Conservation (phyloP, 2,113 vertebrate species). For the Melierax canorus region DNA sequence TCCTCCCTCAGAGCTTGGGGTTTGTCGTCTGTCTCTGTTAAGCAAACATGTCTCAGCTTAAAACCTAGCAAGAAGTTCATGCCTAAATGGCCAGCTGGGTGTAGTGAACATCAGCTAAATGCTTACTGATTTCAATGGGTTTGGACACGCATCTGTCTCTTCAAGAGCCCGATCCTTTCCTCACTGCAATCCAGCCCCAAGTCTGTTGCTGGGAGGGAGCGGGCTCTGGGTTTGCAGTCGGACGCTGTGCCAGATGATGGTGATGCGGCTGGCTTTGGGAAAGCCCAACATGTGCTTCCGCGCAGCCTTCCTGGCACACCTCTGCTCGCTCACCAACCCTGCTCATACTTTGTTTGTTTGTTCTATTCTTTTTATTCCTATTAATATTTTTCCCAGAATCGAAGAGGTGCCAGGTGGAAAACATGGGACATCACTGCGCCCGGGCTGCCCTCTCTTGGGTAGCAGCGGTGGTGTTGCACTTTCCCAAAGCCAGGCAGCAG, state of each 20-base stretch:
- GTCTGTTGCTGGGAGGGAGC: not conserved
- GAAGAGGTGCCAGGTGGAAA: not conserved
- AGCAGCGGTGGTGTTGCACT: not conserved
- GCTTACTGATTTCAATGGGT: not conserved
- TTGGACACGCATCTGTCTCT: not conserved
- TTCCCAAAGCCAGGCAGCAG: not conserved
- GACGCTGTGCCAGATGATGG: not conserved
- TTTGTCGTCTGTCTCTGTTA: not conserved
- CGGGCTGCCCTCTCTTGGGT: not conserved
- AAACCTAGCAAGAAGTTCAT: not conserved
- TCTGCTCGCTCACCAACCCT: not conserved
- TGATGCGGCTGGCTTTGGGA: not conserved
- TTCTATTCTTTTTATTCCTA: not conserved
- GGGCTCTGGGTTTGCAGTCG: fast-evolving
- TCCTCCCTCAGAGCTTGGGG: not conserved
- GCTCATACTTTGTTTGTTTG: not conserved
- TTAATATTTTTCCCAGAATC: not conserved
- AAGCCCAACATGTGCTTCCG: not conserved
- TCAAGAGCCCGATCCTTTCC: not conserved
- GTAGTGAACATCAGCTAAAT: not conserved
- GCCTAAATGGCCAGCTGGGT: not conserved
- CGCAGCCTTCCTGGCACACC: fast-evolving
- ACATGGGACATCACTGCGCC: fast-evolving
- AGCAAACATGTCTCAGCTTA: not conserved
- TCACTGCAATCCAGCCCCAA: not conserved